These are phyloP conservation scores for Congeria kusceri DNA, from an alignment of 2,888 invertebrate genomes.

Conservation along the genomic window DNA sequence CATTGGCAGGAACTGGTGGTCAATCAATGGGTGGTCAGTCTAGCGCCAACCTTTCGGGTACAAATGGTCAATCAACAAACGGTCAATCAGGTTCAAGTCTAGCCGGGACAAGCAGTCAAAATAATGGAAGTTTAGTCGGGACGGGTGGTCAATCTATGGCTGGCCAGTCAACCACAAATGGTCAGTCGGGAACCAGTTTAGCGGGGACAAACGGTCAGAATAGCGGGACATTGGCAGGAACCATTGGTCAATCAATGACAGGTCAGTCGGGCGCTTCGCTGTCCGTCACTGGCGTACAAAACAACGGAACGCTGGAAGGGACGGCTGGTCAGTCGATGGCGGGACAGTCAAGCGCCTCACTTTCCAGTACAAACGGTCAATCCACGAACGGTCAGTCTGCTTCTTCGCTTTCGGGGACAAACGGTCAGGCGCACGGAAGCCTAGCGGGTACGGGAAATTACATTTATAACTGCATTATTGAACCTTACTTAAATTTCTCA, in stretches of 20 bases:
- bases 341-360: constrained; percentile 27
- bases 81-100: constrained; percentile 1
- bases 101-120: not conserved
- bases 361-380: constrained; percentile 30
- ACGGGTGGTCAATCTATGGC: constrained; percentile 6
- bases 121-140: constrained; percentile 8
- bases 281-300: not conserved
- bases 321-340: not conserved
- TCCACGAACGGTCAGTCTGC: constrained; percentile 11
- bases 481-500: too few species aligned
- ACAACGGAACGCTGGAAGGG: constrained; percentile 1
- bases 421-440: constrained; percentile 25
- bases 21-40: not conserved
- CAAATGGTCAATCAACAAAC: constrained; percentile 12
- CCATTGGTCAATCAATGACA: constrained; percentile 6
- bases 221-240: constrained; percentile 9
- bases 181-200: not conserved
- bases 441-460: too few species aligned
- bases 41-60: not conserved
- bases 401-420: constrained; percentile 39
- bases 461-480: too few species aligned
- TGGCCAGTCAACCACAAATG: constrained; percentile 11
- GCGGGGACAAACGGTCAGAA: not conserved
- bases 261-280: constrained; percentile 7
- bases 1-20: constrained; percentile 8